Percentiles rank a stretch among this genome's conserved stretches.
Conservation (phyloP, 2,113 vertebrate species). For the Hemiscyllium ocellatum region DNA sequence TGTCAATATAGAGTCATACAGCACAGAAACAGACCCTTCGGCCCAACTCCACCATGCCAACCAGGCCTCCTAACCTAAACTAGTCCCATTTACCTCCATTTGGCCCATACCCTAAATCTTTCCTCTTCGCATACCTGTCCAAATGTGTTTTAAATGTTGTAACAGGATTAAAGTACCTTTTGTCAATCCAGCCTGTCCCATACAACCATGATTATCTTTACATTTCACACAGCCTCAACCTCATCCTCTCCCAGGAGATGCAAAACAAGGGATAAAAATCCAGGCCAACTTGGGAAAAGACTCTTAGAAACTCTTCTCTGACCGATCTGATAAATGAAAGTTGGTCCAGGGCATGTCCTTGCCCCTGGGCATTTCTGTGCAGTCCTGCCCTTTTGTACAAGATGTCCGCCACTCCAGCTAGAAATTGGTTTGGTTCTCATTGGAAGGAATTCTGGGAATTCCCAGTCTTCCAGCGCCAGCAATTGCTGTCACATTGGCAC, state of each 20-base stretch:
- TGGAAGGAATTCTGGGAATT: not conserved
- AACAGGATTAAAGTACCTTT: not conserved
- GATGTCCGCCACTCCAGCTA: not conserved
- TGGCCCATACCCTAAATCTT: too few species aligned
- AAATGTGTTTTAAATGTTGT: too few species aligned
- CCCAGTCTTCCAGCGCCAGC: too few species aligned
- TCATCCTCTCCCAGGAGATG: not conserved
- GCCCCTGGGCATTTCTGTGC: not conserved
- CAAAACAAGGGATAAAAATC: not conserved
- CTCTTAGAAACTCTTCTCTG: not conserved
- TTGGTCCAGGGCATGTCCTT: not conserved
- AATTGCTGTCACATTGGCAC: too few species aligned
- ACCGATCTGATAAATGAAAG: not conserved
- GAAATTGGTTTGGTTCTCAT: not conserved
- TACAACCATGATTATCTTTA: not conserved
- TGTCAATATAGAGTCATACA: not conserved
- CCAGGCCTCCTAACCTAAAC: too few species aligned
- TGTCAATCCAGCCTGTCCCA: not conserved
- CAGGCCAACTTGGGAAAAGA: not conserved
- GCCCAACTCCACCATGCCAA: too few species aligned
- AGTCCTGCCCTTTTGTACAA: too few species aligned
- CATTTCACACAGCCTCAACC: not conserved
- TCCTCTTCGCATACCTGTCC: too few species aligned
- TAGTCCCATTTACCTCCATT: too few species aligned
- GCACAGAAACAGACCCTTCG: too few species aligned